Evolutionary conservation across 2,888 invertebrate genomes (phyloP), one percentile per base, ranked within the genome.

Genomic region (Ophioninae sp.): DNA sequence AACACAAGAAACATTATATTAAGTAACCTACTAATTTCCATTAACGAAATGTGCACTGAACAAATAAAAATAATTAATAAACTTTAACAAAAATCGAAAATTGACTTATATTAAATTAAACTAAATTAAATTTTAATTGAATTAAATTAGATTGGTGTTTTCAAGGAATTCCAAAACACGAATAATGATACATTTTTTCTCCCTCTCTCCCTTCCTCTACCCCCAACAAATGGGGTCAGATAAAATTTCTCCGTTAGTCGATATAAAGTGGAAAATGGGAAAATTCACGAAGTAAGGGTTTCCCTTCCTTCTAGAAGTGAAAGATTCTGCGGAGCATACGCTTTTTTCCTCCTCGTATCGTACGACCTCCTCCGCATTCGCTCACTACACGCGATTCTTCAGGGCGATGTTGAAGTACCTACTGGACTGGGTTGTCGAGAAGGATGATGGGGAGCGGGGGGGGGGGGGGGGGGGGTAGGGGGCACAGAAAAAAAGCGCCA

Each of bases 401-500:
- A 20, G 56, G 56, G 37, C 21, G 75, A 56, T 65, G 39, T 56
- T 65, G 39, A 65, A 65, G 62, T 41, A 61, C 56, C n/a, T 23
- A 79, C 50, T 65, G 69, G 13, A n/a, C 50, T 30, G 30, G 30
- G 30, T 30, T 3, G 30, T 20, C 41, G 41, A 37, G n/a, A n/a
- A 10, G 7, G 39, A 44, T 41, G 23, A n/a, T n/a, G 80, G 50
- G 68, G 67, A 7, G 30, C 56, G n/a, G 61, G 37, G 17, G 37
- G 62, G n/a, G 80, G 50, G 68, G 67, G 7, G 30, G 64, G n/a
- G 61, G 37, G 17, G 37, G 62, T 10, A 61, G 44, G 39, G 21
- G 39, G 30, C 59, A 59, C 59, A 65, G 70, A 59, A 41, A 81
- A 79, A 79, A 57, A 73, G 79, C 72, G 79, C 79, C 79, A 79